A percentile compares a stretch with the other conserved stretches of the same genome.
These are phyloP conservation scores for Lucilia cuprina DNA, from an alignment of 1,140 invertebrate genomes.

Conservation along the genomic window DNA sequence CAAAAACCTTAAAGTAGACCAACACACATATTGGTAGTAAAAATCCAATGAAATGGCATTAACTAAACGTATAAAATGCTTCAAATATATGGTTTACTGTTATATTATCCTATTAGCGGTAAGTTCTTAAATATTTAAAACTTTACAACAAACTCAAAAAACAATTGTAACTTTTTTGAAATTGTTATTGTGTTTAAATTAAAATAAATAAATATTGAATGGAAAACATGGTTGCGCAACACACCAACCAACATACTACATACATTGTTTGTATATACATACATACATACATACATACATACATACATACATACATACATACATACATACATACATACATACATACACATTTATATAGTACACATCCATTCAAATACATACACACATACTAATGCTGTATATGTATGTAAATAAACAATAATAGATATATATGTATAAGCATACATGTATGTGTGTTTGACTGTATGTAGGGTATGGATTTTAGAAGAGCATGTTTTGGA, in stretches of 20 bases:
- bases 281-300: neutral
- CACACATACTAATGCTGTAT: neutral
- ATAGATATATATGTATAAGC: neutral
- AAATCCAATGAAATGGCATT: constrained; percentile 50
- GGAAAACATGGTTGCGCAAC: constrained; percentile 11
- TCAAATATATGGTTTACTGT: constrained; percentile 62
- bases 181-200: too few species aligned
- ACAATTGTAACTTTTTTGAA: too few species aligned
- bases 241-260: constrained; percentile 8
- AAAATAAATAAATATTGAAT: neutral
- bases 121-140: constrained; percentile 41
- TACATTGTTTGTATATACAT: neutral
- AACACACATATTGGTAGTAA: neutral
- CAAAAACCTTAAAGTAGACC: too few species aligned
- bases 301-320: too few species aligned
- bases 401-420: too few species aligned
- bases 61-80: constrained; percentile 61
- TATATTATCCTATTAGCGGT: constrained; percentile 61
- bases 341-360: too few species aligned
- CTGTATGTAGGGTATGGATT: neutral
- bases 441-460: neutral
- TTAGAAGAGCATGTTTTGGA: neutral
- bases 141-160: too few species aligned
- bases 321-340: too few species aligned
- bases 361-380: neutral